Percentiles rank a stretch among this genome's conserved stretches.
Conservation (phyloP, 2,888 invertebrate genomes). For the Idaea biselata region DNA sequence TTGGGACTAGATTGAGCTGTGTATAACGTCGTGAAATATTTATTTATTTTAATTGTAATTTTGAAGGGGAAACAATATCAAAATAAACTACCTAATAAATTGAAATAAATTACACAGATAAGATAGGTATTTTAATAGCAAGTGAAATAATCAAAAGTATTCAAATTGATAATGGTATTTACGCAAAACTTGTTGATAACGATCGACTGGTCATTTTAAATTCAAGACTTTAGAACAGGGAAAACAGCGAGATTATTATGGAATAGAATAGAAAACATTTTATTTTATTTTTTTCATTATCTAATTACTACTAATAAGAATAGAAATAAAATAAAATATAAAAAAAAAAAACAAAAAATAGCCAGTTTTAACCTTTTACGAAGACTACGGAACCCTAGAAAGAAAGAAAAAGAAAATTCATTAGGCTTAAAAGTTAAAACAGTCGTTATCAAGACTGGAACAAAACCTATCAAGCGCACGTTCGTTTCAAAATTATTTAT, state of each 20-base stretch:
- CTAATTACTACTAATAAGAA: too few relatives aligned
- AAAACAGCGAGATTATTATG: conserved; percentile 23
- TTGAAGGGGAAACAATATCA: conserved; percentile 14
- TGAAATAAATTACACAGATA: conserved; percentile 19
- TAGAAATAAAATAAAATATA: too few relatives aligned
- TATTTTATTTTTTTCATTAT: too few relatives aligned
- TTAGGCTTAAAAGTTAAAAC: background rate
- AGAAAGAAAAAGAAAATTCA: conserved; percentile 10
- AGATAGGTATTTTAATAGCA: conserved; percentile 17
- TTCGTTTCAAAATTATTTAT: conserved; percentile 4
- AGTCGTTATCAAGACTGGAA: background rate
- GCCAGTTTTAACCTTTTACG: background rate
- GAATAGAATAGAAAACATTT: too few relatives aligned
- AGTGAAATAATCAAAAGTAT: conserved; percentile 16
- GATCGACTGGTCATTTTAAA: background rate
- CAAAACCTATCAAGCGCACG: background rate
- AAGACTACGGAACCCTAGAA: conserved; percentile 1
- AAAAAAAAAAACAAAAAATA: too few relatives aligned
- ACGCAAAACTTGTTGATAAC: background rate
- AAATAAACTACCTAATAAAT: conserved; percentile 15
- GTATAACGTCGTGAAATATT: too few relatives aligned
- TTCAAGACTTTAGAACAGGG: conserved; percentile 10
- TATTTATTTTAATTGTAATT: background rate
- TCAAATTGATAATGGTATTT: conserved; percentile 11
- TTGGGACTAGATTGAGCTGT: too few relatives aligned